phyloP scores from a whole-genome alignment of 2,113 vertebrate species.

The Hippocampus comes region DNA sequence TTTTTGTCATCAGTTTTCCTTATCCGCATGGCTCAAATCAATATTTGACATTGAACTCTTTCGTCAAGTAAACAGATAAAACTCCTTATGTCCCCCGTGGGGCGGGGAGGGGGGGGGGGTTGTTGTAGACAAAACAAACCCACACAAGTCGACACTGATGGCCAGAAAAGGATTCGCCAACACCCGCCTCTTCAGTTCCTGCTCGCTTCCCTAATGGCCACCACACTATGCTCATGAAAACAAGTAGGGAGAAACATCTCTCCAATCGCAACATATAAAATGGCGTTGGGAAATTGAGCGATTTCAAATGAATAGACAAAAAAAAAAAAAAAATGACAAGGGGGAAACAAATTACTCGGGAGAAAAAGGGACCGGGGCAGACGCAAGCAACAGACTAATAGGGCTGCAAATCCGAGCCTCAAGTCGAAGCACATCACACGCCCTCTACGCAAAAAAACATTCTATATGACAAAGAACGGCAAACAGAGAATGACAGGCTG shows the following conservation, averaged over 20 bases:
- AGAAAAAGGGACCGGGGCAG: constrained; percentile 8
- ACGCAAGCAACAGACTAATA: constrained; percentile 23
- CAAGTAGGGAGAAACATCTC: constrained; percentile 16
- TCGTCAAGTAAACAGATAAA: constrained; percentile 35
- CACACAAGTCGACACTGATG: constrained; percentile 42
- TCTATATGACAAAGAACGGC: constrained; percentile 47
- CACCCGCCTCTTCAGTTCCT: constrained; percentile 37
- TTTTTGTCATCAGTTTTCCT: constrained; percentile 21
- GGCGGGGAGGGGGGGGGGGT: constrained; percentile 13
- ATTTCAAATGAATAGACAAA: constrained; percentile 25
- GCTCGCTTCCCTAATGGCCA: constrained; percentile 26
- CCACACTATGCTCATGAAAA: constrained; percentile 37
- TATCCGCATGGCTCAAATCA: constrained; percentile 23
- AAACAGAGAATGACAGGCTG: constrained; percentile 60
- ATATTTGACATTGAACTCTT: constrained; percentile 30
- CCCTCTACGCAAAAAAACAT: constrained; percentile 44
- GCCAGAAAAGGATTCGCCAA: constrained; percentile 46
- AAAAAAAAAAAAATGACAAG: constrained; percentile 12
- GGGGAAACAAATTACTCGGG: not conserved
- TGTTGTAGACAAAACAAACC: constrained; percentile 42
- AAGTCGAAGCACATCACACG: constrained; percentile 56
- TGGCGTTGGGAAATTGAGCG: constrained; percentile 29
- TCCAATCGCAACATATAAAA: constrained; percentile 33
- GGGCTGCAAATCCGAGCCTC: constrained; percentile 41
- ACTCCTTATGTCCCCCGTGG: constrained; percentile 10